Evolutionary conservation across 2,888 invertebrate species (phyloP).

Genomic region (Heteromyza rotundicornis): DNA sequence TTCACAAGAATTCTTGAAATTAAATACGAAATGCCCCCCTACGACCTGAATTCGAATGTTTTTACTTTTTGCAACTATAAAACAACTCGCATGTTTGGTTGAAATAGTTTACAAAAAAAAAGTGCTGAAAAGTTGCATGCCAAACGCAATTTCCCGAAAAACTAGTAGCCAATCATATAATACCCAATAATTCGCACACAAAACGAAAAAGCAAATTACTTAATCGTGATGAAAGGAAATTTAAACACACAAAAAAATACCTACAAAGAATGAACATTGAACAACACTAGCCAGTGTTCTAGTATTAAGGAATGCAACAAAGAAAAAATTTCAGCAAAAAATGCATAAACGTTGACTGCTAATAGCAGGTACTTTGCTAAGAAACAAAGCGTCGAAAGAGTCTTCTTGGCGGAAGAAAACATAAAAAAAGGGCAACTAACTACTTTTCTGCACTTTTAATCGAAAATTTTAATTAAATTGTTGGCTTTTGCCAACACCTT

Average conservation of each 20-base stretch:
- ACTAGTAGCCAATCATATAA: neutral
- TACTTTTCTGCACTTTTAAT: neutral
- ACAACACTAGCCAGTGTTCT: no score
- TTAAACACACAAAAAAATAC: conserved; percentile 21
- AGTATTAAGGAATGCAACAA: no score
- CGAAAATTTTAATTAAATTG: conserved; percentile 47
- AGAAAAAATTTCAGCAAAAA: conserved; percentile 7
- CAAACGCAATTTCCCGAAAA: conserved; percentile 35
- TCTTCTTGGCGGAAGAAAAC: neutral
- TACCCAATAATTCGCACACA: conserved; percentile 10
- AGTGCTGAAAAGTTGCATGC: conserved; percentile 38
- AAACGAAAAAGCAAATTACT: conserved; percentile 30
- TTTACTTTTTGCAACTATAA: no score
- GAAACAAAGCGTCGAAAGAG: neutral
- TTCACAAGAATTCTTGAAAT: no score
- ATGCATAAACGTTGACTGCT: conserved; percentile 21
- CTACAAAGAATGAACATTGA: conserved; percentile 42
- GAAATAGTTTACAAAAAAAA: no score
- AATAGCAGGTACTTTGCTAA: conserved; percentile 33
- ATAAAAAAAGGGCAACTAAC: neutral
- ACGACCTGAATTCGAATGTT: no score
- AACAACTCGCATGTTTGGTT: no score
- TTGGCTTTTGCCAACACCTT: conserved; percentile 49
- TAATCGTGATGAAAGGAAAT: conserved; percentile 31
- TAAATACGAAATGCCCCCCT: no score